Evolutionary conservation across 1,140 invertebrate species (phyloP).

Genomic region (Helicoverpa zea): DNA sequence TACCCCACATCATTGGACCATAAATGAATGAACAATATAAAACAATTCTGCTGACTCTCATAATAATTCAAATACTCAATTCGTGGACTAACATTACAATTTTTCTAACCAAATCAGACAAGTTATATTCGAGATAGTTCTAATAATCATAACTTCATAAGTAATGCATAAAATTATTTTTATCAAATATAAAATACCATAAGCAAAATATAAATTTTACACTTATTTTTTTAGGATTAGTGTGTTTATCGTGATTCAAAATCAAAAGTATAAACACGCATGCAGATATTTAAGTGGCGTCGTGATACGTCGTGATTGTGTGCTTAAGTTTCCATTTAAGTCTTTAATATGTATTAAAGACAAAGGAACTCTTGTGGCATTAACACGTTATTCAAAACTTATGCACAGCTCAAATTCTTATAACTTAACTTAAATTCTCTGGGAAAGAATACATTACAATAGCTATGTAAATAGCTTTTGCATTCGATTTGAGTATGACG

Average conservation of each 20-base stretch:
- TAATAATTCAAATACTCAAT: background rate
- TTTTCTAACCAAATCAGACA: background rate
- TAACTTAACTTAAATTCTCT: too few relatives aligned
- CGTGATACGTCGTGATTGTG: background rate
- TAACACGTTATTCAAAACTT: too few relatives aligned
- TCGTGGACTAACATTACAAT: background rate
- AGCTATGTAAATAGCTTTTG: background rate
- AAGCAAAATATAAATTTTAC: conserved; percentile 21
- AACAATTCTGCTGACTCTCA: too few relatives aligned
- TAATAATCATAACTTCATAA: background rate
- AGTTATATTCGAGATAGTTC: conserved; percentile 6
- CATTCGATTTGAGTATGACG: background rate
- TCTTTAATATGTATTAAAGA: too few relatives aligned
- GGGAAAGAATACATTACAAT: background rate
- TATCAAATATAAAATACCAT: background rate
- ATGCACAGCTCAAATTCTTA: too few relatives aligned
- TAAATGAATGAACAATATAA: too few relatives aligned
- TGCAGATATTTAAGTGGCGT: background rate
- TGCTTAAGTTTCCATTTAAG: too few relatives aligned
- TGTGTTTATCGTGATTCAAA: conserved; percentile 1
- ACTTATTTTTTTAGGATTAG: background rate
- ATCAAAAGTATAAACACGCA: conserved; percentile 23
- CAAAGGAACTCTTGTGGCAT: too few relatives aligned
- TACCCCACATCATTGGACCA: too few relatives aligned
- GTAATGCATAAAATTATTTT: background rate